phyloP scores from a whole-genome alignment of 2,113 vertebrate genomes.

The Zosterops lateralis region DNA sequence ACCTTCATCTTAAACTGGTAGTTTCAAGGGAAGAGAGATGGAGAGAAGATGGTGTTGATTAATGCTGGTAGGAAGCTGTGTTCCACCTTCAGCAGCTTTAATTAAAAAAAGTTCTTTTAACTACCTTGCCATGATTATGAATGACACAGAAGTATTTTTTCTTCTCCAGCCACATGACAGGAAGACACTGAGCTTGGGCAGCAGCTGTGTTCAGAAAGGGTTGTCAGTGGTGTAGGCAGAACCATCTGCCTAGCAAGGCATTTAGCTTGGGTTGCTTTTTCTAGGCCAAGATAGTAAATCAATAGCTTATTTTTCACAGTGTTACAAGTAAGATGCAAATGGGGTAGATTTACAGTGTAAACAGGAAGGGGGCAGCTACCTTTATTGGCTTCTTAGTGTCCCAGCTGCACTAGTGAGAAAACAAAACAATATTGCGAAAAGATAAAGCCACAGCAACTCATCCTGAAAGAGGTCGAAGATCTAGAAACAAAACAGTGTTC shows the following conservation, averaged over 20 bases:
- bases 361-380: slow-evolving; percentile 10
- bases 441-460: background rate
- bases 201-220: slow-evolving; percentile 31
- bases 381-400: background rate
- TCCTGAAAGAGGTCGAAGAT: background rate
- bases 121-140: background rate
- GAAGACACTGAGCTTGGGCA: slow-evolving; percentile 31
- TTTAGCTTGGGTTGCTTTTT: slow-evolving; percentile 15
- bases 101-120: background rate
- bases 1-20: background rate
- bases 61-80: background rate
- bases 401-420: background rate
- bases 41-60: background rate
- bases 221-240: slow-evolving; percentile 39
- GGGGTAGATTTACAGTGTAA: background rate
- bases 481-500: background rate
- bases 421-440: background rate
- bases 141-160: background rate
- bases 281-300: slow-evolving; percentile 15
- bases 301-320: background rate
- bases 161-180: slow-evolving; percentile 7
- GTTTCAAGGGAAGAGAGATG: background rate
- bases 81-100: background rate
- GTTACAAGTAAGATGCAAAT: background rate
- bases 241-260: slow-evolving; percentile 43